phyloP scores from a whole-genome alignment of 2,113 vertebrate species.

The Trematomus loennbergii region DNA sequence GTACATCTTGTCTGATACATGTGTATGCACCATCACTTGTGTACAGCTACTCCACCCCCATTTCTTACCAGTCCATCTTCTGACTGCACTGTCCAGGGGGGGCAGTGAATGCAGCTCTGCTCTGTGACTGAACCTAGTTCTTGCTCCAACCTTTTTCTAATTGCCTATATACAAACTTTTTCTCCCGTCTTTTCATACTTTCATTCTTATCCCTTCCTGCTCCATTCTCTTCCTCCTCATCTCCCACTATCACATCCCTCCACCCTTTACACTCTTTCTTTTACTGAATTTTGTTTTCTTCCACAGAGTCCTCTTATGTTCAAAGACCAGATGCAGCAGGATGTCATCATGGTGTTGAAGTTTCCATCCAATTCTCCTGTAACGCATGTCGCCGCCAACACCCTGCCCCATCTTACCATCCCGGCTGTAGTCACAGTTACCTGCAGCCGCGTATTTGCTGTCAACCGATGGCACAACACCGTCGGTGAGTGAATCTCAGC shows the following conservation, averaged over 20 bases:
- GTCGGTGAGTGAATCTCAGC: constrained; percentile 87
- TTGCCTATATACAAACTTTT: constrained; percentile 85
- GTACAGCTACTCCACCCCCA: constrained; percentile 48
- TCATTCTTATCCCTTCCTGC: constrained; percentile 40
- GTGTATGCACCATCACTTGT: constrained; percentile 53
- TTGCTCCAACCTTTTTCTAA: constrained; percentile 86
- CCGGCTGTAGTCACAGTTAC: constrained; percentile 97
- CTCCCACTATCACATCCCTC: constrained; percentile 53
- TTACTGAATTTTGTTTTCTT: constrained; percentile 98
- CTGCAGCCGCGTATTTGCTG: constrained; percentile 96
- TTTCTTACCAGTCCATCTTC: constrained; percentile 50
- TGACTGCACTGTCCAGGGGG: constrained; percentile 38
- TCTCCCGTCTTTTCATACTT: constrained; percentile 78
- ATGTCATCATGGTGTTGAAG: constrained; percentile 99
- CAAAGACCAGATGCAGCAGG: constrained; percentile 99
- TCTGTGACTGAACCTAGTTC: constrained; percentile 78
- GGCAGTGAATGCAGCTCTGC: constrained; percentile 59
- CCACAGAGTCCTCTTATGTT: constrained; percentile 99
- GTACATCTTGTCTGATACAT: constrained; percentile 33
- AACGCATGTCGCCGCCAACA: constrained; percentile 97
- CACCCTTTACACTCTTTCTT: constrained; percentile 76
- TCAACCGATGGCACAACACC: constrained; percentile 99
- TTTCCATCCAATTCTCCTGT: constrained; percentile 98
- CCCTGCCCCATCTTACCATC: constrained; percentile 93
- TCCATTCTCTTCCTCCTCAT: constrained; percentile 76